Evolutionary conservation across 2,888 invertebrate genomes (phyloP).

Genomic region (Actias luna): DNA sequence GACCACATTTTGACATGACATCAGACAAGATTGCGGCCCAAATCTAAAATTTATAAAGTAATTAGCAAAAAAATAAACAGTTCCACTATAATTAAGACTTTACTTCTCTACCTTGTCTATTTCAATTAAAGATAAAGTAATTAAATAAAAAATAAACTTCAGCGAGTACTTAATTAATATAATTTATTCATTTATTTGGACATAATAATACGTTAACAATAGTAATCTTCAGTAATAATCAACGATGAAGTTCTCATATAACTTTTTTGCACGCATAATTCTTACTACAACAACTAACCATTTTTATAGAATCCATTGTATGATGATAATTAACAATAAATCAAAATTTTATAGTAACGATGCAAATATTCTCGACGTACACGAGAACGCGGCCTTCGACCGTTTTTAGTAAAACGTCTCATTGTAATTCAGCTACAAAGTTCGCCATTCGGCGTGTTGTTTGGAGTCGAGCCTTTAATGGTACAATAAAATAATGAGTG

Average conservation of each 20-base stretch:
- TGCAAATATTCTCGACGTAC: slow-evolving; percentile 11
- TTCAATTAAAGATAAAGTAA: too few species aligned
- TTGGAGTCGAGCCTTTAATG: slow-evolving; percentile 22
- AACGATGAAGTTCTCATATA: background rate
- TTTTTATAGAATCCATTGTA: background rate
- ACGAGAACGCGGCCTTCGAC: slow-evolving; percentile 21
- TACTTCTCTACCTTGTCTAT: too few species aligned
- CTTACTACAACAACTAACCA: background rate
- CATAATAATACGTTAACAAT: background rate
- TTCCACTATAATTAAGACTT: too few species aligned
- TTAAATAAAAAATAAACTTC: too few species aligned
- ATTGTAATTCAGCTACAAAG: slow-evolving; percentile 36
- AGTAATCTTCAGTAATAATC: background rate
- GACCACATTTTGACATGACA: too few species aligned
- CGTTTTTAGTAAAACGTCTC: slow-evolving; percentile 27
- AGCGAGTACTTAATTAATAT: background rate
- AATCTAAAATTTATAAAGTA: too few species aligned
- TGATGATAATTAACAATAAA: slow-evolving; percentile 26
- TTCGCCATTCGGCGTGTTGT: slow-evolving; percentile 13
- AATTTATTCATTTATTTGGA: background rate
- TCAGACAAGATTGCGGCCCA: too few species aligned
- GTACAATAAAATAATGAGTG: slow-evolving; percentile 23
- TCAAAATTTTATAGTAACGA: slow-evolving; percentile 27
- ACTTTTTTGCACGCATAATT: background rate
- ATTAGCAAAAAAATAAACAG: too few species aligned